Evolutionary conservation across 2,888 invertebrate genomes (phyloP).

Genomic region (Pteria penguin): DNA sequence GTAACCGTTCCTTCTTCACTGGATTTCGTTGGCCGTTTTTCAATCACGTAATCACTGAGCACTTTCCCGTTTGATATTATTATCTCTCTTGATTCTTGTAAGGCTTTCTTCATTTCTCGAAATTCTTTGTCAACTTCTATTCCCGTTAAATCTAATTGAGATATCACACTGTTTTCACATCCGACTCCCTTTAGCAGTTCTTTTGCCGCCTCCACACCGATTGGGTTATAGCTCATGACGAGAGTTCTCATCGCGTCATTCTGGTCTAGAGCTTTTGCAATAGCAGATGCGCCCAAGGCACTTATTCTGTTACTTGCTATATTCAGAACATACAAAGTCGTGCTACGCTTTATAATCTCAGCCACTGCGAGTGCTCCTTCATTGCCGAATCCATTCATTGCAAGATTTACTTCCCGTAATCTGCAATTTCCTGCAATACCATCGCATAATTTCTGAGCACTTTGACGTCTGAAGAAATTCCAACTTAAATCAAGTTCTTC

Average conservation of each 20-base stretch:
- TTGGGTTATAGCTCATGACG: constrained; percentile 82
- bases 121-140: constrained; percentile 66
- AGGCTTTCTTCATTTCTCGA: constrained; percentile 44
- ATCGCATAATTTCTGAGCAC: constrained; percentile 55
- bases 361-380: constrained; percentile 65
- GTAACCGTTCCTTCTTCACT: no score
- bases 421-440: constrained; percentile 59
- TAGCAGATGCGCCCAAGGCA: constrained; percentile 55
- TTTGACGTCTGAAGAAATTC: constrained; percentile 63
- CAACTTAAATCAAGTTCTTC: constrained; percentile 80
- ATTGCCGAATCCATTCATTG: constrained; percentile 82
- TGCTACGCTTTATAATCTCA: constrained; percentile 72
- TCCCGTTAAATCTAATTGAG: constrained; percentile 78
- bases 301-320: constrained; percentile 67
- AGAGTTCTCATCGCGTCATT: constrained; percentile 81
- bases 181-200: constrained; percentile 79
- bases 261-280: constrained; percentile 81
- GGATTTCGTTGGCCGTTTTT: no score
- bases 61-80: constrained; percentile 49
- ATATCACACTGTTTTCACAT: constrained; percentile 76
- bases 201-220: constrained; percentile 81
- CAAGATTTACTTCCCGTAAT: constrained; percentile 74
- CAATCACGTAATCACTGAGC: constrained; percentile 54
- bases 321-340: constrained; percentile 68
- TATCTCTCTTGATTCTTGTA: constrained; percentile 46